Evolutionary conservation across 2,797 vertebrate genomes (phyloP), one percentile per base, ranked within the genome.

Genomic region (Siniperca undulata): DNA sequence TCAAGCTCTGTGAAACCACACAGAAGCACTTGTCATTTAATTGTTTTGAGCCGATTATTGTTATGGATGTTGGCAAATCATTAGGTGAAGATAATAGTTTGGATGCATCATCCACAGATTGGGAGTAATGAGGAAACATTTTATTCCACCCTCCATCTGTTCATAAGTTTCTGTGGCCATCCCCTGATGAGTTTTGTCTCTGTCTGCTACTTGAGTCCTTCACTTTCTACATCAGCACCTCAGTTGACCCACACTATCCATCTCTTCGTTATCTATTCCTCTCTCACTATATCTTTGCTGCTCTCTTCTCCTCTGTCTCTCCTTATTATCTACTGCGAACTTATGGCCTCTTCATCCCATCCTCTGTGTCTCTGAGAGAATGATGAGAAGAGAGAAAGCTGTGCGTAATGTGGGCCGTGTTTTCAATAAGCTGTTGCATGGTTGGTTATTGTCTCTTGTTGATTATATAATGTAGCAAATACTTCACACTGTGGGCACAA

Each of bases 121-220:
- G 56, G 58, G 36, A 84, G 55, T 62, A 74, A 89, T 91, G 72
- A 81, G 59, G 56, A 66, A 24, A 61, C 53, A 27, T 70, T 38
- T 36, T 52, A 40, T 85, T 85, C 81, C 58, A 58, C 73, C 71
- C 80, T 74, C 84, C 85, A 81, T 89, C 87, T 91, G 86, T 86
- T 87, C 40, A 56, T 82, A 56, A 20, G 76, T 89, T 60, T 80
- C 52, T 55, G 22, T 34, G 59, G 42, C 44, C 30, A 0, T 46
- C 55, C 66, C 77, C 72, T 56, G 60, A 83, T 67, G 82, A 76
- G 73, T 56, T 76, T 38, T 4, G 11, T 65, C 59, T 70, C 73
- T 36, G 58, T 68, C 59, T 71, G 48, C 73, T 55, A 8, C 62
- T 74, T 22, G 50, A 56, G 24, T 82, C 78, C 30, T 75, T 76